phyloP scores from a whole-genome alignment of 2,113 vertebrate species.

The Plectropomus leopardus region DNA sequence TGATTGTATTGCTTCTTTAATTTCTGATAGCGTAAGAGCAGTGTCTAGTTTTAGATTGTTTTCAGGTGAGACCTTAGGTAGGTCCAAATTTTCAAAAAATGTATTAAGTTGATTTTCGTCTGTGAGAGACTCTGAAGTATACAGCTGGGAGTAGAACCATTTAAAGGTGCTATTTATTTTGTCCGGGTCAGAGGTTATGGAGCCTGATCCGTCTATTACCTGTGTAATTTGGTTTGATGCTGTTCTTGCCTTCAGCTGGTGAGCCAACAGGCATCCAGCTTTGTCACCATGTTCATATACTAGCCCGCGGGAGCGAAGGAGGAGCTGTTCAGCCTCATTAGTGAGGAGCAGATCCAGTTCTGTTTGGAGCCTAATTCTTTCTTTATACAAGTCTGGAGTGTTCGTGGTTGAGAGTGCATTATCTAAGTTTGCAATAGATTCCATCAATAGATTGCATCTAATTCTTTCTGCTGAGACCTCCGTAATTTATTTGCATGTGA shows the following conservation, averaged over 20 bases:
- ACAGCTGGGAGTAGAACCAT: neutral
- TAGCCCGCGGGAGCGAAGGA: neutral
- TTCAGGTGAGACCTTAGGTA: too few relatives aligned
- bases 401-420: too few relatives aligned
- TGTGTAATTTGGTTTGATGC: conserved; percentile 13
- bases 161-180: neutral
- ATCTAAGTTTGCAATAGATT: neutral
- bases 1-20: conserved; percentile 12
- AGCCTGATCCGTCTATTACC: neutral
- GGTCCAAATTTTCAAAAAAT: too few relatives aligned
- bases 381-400: too few relatives aligned
- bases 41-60: neutral
- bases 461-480: neutral
- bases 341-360: conserved; percentile 20
- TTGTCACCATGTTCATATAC: conserved; percentile 22
- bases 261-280: conserved; percentile 4
- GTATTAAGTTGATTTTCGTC: too few relatives aligned
- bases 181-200: neutral
- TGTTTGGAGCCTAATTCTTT: neutral
- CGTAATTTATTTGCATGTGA: neutral
- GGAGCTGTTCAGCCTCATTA: conserved; percentile 2
- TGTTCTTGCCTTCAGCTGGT: conserved; percentile 14
- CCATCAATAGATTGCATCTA: neutral
- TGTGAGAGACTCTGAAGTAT: too few relatives aligned
- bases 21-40: neutral